Evolutionary conservation across 2,888 invertebrate species (phyloP), one percentile per base, ranked within the genome.

Genomic region (Andrena haemorrhoa): DNA sequence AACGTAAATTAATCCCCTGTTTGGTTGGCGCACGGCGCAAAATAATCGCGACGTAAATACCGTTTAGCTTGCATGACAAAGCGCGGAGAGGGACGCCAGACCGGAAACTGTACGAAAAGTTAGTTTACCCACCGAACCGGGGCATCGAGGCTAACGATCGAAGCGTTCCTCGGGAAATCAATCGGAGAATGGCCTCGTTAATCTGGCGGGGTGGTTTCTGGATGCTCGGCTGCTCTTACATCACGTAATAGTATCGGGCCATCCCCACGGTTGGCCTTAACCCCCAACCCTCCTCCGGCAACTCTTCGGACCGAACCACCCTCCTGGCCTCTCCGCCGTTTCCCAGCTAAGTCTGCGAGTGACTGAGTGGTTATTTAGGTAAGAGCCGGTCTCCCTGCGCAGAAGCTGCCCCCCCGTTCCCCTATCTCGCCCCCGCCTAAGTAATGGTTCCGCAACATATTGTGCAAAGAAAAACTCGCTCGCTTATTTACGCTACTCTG

Each of bases 341-440:
- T 86, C 90, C 88, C 85, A 83, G 90, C 88, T 88, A 89, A 90
- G 90, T 90, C 91, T 90, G 89, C 91, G 91, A 93, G 93, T 93
- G 94, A 93, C 94, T 93, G 94, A 94, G 94, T 94, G 93, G 93
- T 94, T 93, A 94, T 94, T 94, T 94, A 93, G 94, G 93, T 94
- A 93, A 94, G 93, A 94, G 94, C 94, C 89, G 88, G 89, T 90
- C 88, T 87, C 88, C 85, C 85, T 83, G 83, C 86, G 86, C 84
- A 68, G 84, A 83, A 84, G 83, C 89, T 87, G 69, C 90, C 87
- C 51, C 29, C 49, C 31, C n/a, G n/a, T 20, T 41, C 7, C 75
- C 16, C 33, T 23, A 23, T 56, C n/a, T 12, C 61, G 26, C 51
- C 82, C 82, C 84, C 87, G 89, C 88, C 91, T 92, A 92, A 92